Evolutionary conservation across 2,797 vertebrate species (phyloP), one percentile per base, ranked within the genome.

Genomic region (Acipenser ruthenus): DNA sequence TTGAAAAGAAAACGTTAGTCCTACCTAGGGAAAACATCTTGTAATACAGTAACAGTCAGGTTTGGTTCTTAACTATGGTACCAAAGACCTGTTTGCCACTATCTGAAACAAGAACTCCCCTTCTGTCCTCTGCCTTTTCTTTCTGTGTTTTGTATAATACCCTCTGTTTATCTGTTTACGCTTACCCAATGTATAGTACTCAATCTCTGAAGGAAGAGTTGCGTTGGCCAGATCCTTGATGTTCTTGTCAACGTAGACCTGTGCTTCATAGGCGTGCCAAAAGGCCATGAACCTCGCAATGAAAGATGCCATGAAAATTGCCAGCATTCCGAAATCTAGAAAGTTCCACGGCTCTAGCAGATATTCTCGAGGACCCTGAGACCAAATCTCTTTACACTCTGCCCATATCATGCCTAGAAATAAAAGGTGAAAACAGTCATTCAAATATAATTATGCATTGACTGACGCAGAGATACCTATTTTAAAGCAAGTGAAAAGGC

Each of bases 351-450:
- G 87, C 66, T 99, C 95, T 56, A 96, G 88, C 55, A 99, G 81
- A 68, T 99, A 99, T 72, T 99, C 97, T 72, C 95, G 93, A 1
- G 95, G 96, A 51, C 96, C 97, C 73, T 96, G 94, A 69, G 91
- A 93, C 97, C 97, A 99, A 76, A 99, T 98, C 84, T 99, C 95
- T 86, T 99, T 99, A 80, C 96, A 97, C 78, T 99, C 97, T 1
- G 94, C 92, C 96, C 97, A 99, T 87, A 98, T 96, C 97, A 99
- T 99, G 58, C 97, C 96, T 99, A 68, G 47, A 18, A 50, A 15
- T 67, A n/a, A 63, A 69, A 12, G 60, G 68, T 15, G 47, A 66
- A 11, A n/a, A 68, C 10, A 37, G 1, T 15, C 10, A n/a, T 37
- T 37, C 23, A 37, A 37, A 37, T 37, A 37, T 37, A 37, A 37